Percentiles rank a stretch among this genome's conserved stretches.
Evolutionary conservation across 2,113 vertebrate genomes (phyloP).

Genomic region (Progne subis): DNA sequence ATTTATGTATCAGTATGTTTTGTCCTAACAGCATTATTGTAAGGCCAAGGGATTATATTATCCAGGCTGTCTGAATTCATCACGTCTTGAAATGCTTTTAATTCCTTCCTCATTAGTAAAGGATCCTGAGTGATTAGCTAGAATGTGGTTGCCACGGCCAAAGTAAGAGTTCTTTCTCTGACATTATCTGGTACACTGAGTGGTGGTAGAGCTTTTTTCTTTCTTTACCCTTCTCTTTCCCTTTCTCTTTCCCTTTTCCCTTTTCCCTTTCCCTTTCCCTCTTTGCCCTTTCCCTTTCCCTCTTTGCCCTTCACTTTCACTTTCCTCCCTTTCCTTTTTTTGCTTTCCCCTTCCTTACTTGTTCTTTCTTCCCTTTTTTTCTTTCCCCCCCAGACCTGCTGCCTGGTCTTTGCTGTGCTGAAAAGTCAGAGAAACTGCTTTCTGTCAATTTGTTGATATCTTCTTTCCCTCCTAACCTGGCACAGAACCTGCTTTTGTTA

Average conservation of each 20-base stretch:
- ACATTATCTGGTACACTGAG: neutral
- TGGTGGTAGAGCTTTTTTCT: neutral
- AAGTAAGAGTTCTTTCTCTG: neutral
- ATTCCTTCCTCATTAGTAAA: constrained; percentile 5
- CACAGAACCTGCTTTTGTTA: constrained; percentile 41
- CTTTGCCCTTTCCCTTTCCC: neutral
- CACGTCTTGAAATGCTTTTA: constrained; percentile 5
- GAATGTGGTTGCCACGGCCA: neutral
- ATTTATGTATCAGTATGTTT: neutral
- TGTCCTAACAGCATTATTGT: neutral
- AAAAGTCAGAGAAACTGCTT: constrained; percentile 49
- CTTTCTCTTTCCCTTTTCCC: no score
- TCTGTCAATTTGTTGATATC: constrained; percentile 49
- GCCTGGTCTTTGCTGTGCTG: neutral
- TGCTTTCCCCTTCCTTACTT: neutral
- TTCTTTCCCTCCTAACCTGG: constrained; percentile 24
- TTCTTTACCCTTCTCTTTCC: neutral
- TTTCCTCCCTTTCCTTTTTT: neutral
- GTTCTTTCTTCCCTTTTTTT: neutral
- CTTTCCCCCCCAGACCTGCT: neutral
- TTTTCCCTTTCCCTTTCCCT: neutral
- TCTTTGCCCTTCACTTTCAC: neutral
- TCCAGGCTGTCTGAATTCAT: neutral
- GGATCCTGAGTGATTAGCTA: constrained; percentile 1
- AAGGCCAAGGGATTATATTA: neutral